Conservation (phyloP, 2,797 vertebrate genomes). For the Hypotaenidia okinawae region DNA sequence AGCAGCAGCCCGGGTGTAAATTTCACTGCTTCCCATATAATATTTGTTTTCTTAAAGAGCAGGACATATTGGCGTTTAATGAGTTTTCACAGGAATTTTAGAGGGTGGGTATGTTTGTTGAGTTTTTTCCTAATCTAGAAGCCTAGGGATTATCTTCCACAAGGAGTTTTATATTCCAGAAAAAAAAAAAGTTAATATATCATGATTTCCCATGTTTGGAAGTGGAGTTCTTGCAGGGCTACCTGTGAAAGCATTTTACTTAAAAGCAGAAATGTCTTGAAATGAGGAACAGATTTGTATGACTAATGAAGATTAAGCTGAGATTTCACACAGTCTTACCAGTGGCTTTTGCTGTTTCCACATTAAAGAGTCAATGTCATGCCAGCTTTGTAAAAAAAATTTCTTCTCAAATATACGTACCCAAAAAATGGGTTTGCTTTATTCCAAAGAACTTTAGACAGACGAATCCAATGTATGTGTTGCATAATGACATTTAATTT, state of each 20-base stretch:
- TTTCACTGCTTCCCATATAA: background rate
- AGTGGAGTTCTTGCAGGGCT: background rate
- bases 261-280: background rate
- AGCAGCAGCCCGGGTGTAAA: accelerated
- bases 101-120: background rate
- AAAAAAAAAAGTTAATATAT: background rate
- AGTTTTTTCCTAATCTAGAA: background rate
- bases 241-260: conserved; percentile 25
- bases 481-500: conserved; percentile 17
- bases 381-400: background rate
- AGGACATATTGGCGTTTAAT: background rate
- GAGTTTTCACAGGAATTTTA: background rate
- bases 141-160: background rate
- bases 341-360: conserved; percentile 15
- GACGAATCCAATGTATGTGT: conserved; percentile 4
- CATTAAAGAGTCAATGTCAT: conserved; percentile 33
- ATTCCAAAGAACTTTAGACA: background rate
- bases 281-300: conserved; percentile 25
- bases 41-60: background rate
- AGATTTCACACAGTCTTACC: conserved; percentile 30
- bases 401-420: background rate
- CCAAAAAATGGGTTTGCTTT: background rate
- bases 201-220: background rate
- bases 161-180: background rate
- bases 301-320: conserved; percentile 23